These are phyloP conservation scores for Tetropium fuscum DNA, from an alignment of 2,888 invertebrate genomes.

Conservation along the genomic window DNA sequence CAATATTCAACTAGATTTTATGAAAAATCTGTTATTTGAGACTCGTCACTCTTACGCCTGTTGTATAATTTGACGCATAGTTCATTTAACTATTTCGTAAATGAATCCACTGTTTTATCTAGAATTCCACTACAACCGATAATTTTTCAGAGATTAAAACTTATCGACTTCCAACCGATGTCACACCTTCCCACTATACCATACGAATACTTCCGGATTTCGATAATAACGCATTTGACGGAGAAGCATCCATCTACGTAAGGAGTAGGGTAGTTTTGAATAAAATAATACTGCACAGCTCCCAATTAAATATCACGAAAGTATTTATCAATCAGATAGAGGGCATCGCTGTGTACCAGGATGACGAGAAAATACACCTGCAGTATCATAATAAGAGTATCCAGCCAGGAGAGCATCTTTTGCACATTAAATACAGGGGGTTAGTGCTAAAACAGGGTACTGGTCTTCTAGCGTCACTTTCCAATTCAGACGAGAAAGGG, in stretches of 20 bases:
- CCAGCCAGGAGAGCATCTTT: slow-evolving; percentile 66
- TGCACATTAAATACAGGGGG: slow-evolving; percentile 74
- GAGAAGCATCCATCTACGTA: slow-evolving; percentile 48
- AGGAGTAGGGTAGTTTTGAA: slow-evolving; percentile 25
- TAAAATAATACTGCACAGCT: slow-evolving; percentile 51
- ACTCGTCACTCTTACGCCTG: too few species aligned
- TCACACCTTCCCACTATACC: slow-evolving; percentile 47
- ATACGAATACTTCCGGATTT: slow-evolving; percentile 48
- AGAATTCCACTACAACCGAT: neutral
- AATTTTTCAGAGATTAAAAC: slow-evolving; percentile 16
- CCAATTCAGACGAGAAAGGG: slow-evolving; percentile 34
- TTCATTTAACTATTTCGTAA: too few species aligned
- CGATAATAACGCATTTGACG: slow-evolving; percentile 45
- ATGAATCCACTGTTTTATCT: too few species aligned
- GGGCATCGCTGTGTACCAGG: slow-evolving; percentile 42
- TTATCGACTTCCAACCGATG: slow-evolving; percentile 37
- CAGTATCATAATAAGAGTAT: slow-evolving; percentile 40
- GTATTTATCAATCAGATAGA: slow-evolving; percentile 38
- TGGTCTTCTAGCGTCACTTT: slow-evolving; percentile 71
- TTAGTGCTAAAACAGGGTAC: slow-evolving; percentile 73
- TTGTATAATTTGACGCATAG: too few species aligned
- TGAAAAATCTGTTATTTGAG: too few species aligned
- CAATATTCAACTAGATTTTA: too few species aligned
- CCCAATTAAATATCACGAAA: slow-evolving; percentile 41
- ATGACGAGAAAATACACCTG: slow-evolving; percentile 37